Conservation (phyloP, 2,113 vertebrate species). For the Terrapene triunguis region DNA sequence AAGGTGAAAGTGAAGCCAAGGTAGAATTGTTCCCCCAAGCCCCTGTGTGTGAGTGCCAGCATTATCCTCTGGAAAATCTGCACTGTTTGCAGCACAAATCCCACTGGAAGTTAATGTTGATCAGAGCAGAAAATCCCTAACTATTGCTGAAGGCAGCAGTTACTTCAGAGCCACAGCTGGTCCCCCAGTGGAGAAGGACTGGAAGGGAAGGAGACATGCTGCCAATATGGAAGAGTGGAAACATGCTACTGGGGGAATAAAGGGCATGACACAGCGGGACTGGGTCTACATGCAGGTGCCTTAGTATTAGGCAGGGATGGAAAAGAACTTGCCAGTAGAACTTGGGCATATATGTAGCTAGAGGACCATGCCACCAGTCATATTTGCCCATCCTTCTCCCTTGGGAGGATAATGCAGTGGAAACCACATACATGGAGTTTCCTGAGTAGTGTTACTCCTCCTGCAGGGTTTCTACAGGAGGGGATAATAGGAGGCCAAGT, state of each 20-base stretch:
- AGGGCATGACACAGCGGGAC: neutral
- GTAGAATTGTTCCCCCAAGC: neutral
- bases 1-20: neutral
- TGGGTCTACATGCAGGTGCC: neutral
- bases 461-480: neutral
- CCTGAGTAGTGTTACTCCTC: neutral
- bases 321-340: neutral
- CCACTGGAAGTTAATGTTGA: neutral
- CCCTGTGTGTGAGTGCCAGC: neutral
- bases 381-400: neutral
- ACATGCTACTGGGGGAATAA: neutral
- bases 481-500: neutral
- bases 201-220: neutral
- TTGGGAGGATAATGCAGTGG: neutral
- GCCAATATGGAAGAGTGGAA: neutral
- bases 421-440: neutral
- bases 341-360: neutral
- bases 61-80: neutral
- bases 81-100: neutral
- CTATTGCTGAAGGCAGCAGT: neutral
- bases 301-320: neutral
- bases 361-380: neutral
- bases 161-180: neutral
- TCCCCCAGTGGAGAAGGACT: neutral
- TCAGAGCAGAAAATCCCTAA: neutral